Conservation (phyloP, 2,888 invertebrate species). For the Acanthosepion lycidas region DNA sequence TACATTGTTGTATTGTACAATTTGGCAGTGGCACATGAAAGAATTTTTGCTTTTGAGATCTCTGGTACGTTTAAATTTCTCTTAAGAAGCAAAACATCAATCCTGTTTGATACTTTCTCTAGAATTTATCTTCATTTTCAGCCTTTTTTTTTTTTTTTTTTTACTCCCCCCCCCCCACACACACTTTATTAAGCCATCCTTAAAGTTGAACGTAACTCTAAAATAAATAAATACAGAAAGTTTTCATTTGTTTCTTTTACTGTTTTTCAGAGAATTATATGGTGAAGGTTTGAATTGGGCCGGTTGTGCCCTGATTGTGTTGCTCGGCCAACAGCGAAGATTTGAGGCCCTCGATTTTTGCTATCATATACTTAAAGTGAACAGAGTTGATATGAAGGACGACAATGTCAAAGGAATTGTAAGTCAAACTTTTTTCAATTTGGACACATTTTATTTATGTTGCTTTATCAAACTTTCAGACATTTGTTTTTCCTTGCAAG, state of each 20-base stretch:
- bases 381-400: conserved; percentile 95
- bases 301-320: conserved; percentile 94
- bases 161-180: too few species aligned
- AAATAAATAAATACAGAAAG: too few species aligned
- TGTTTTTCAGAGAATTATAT: conserved; percentile 84
- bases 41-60: too few species aligned
- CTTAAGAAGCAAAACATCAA: too few species aligned
- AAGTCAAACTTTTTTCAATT: conserved; percentile 76
- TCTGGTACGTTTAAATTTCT: too few species aligned
- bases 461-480: not conserved
- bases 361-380: conserved; percentile 96
- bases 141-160: too few species aligned
- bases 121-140: too few species aligned
- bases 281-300: conserved; percentile 99
- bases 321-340: conserved; percentile 93
- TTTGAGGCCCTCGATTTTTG: conserved; percentile 99
- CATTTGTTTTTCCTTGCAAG: not conserved
- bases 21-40: too few species aligned
- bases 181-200: too few species aligned
- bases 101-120: too few species aligned
- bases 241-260: not conserved
- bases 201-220: too few species aligned
- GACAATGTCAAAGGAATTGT: conserved; percentile 95
- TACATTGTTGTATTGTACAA: too few species aligned
- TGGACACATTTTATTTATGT: not conserved